These are phyloP conservation scores for Rhorus exstirpatorius DNA, from an alignment of 2,888 invertebrate species.

Conservation along the genomic window DNA sequence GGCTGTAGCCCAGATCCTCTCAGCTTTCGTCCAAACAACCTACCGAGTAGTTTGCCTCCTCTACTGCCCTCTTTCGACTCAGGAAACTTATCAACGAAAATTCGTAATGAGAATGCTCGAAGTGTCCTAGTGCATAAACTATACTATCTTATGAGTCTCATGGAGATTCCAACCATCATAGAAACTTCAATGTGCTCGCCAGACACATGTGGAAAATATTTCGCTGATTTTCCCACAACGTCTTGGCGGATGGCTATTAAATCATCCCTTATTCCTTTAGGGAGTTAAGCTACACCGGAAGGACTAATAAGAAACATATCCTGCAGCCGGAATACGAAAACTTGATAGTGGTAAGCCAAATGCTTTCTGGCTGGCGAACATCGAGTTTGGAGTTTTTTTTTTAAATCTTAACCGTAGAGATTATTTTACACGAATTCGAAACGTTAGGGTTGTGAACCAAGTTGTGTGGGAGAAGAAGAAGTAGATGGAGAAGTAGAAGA, in stretches of 20 bases:
- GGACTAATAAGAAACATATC: background rate
- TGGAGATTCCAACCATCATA: conserved; percentile 1
- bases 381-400: background rate
- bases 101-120: conserved; percentile 35
- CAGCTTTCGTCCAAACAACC: conserved; percentile 10
- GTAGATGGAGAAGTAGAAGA: background rate
- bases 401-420: conserved; percentile 8
- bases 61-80: background rate
- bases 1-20: background rate
- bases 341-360: conserved; percentile 32
- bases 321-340: background rate
- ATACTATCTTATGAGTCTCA: background rate
- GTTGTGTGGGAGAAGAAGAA: too few species aligned
- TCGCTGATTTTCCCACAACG: conserved; percentile 11
- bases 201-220: background rate
- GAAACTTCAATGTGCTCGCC: background rate
- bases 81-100: conserved; percentile 29
- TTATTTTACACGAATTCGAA: conserved; percentile 24
- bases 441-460: background rate
- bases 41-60: background rate
- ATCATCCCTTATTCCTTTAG: background rate
- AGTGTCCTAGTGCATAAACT: conserved; percentile 32
- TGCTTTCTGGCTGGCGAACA: conserved; percentile 19
- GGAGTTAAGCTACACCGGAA: background rate
- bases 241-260: background rate